These are phyloP conservation scores for Chloroclystis v-ata DNA, from an alignment of 2,888 invertebrate species.

Conservation along the genomic window DNA sequence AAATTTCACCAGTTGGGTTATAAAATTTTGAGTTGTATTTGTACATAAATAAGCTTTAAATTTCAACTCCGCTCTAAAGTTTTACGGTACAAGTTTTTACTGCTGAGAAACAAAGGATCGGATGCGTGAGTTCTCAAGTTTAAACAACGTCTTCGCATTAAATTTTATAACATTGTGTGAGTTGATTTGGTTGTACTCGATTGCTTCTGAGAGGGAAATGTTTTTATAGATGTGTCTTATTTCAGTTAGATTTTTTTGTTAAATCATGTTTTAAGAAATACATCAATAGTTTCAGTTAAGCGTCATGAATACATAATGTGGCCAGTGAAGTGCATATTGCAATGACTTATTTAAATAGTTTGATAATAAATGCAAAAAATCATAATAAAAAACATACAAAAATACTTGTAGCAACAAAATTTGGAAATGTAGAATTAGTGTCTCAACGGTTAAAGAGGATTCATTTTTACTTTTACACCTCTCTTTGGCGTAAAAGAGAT, in stretches of 20 bases:
- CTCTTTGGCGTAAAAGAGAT: background rate
- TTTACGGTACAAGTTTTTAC: conserved; percentile 26
- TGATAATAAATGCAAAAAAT: too few species aligned
- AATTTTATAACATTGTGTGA: conserved; percentile 13
- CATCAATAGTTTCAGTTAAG: too few species aligned
- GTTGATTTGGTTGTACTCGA: conserved; percentile 1
- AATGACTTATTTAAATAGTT: too few species aligned
- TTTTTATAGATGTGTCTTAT: background rate
- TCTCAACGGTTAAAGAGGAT: background rate
- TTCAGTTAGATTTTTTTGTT: too few species aligned
- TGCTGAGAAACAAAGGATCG: conserved; percentile 16
- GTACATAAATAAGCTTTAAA: conserved; percentile 41
- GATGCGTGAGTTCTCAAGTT: conserved; percentile 16
- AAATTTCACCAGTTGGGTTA: conserved; percentile 30
- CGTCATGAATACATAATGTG: too few species aligned
- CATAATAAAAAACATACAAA: too few species aligned
- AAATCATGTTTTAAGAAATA: too few species aligned
- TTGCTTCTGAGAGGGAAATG: conserved; percentile 1
- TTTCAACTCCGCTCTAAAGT: conserved; percentile 29
- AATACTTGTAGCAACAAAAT: too few species aligned
- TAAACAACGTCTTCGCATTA: conserved; percentile 3
- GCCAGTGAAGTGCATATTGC: too few species aligned
- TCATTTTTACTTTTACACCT: background rate
- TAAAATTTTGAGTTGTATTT: conserved; percentile 48
- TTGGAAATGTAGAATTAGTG: too few species aligned